These are phyloP conservation scores for Phoxinus dragarum DNA, from an alignment of 2,797 vertebrate species.

Conservation along the genomic window DNA sequence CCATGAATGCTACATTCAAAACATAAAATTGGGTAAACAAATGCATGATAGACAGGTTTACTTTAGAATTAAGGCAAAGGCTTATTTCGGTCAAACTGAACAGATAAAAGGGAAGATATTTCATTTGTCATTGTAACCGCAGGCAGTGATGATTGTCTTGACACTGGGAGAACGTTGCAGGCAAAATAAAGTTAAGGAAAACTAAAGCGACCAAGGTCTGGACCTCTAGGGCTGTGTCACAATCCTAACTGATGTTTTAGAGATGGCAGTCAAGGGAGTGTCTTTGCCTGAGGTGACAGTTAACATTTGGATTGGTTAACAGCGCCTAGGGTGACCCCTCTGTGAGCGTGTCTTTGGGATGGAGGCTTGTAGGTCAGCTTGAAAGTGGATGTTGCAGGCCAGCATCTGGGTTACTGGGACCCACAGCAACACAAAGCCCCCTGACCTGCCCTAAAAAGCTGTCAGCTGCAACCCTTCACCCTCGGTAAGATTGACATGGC, in stretches of 20 bases:
- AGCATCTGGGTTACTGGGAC: slow-evolving; percentile 29
- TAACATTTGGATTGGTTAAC: slow-evolving; percentile 52
- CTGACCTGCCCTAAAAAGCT: slow-evolving; percentile 6
- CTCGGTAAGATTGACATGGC: neutral
- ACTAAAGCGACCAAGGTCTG: slow-evolving; percentile 9
- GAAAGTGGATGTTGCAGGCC: slow-evolving; percentile 7
- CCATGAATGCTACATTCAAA: neutral
- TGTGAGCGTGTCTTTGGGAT: neutral
- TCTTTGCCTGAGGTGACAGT: slow-evolving; percentile 54
- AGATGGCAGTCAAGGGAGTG: slow-evolving; percentile 33
- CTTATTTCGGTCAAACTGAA: neutral
- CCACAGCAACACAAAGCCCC: neutral
- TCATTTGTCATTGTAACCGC: slow-evolving; percentile 14
- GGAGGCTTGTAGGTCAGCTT: slow-evolving; percentile 28
- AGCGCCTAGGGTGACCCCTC: slow-evolving; percentile 32
- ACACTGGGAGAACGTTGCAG: slow-evolving; percentile 3
- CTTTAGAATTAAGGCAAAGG: neutral
- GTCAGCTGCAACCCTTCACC: slow-evolving; percentile 26
- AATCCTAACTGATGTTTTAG: slow-evolving; percentile 38
- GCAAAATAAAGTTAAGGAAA: slow-evolving; percentile 41
- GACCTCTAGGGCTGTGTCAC: slow-evolving; percentile 30
- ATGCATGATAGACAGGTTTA: neutral
- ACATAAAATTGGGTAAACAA: neutral
- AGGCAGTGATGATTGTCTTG: slow-evolving; percentile 9
- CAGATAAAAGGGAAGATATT: neutral